phyloP scores from a whole-genome alignment of 2,888 invertebrate species.

The Lochmaea capreae region DNA sequence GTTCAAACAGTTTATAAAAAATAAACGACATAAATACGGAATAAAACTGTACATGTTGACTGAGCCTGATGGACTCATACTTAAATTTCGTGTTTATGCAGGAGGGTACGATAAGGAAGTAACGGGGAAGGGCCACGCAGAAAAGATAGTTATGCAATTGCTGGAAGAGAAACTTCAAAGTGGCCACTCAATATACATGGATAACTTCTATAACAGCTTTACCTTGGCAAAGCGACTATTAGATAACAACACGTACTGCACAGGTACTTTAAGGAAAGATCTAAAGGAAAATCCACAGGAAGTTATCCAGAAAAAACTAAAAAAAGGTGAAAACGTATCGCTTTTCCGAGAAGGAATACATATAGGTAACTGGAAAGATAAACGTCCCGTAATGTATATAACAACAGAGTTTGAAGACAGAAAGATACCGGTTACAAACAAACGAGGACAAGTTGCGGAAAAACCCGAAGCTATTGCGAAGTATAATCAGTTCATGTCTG shows the following conservation, averaged over 20 bases:
- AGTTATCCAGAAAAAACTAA: slow-evolving; percentile 28
- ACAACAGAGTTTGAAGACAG: slow-evolving; percentile 20
- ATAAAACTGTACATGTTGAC: slow-evolving; percentile 53
- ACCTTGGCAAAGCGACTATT: slow-evolving; percentile 36
- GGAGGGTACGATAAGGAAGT: slow-evolving; percentile 10
- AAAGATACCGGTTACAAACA: slow-evolving; percentile 15
- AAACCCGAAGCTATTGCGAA: slow-evolving; percentile 4
- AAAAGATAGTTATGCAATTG: slow-evolving; percentile 40
- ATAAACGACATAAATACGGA: slow-evolving; percentile 13
- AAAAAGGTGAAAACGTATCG: slow-evolving; percentile 18
- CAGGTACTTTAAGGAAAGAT: slow-evolving; percentile 43
- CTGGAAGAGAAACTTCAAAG: too few relatives aligned
- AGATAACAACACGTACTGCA: slow-evolving; percentile 35
- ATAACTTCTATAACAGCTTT: slow-evolving; percentile 40
- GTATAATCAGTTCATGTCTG: slow-evolving; percentile 8
- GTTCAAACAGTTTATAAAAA: slow-evolving; percentile 57
- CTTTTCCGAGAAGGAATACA: background rate
- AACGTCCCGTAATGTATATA: slow-evolving; percentile 24
- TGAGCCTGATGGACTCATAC: slow-evolving; percentile 54
- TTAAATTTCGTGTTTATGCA: slow-evolving; percentile 22
- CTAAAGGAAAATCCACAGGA: slow-evolving; percentile 36
- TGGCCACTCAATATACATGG: slow-evolving; percentile 41
- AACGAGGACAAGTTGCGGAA: slow-evolving; percentile 13
- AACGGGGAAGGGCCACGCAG: slow-evolving; percentile 33
- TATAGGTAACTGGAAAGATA: slow-evolving; percentile 30